These are phyloP conservation scores for Plectus sambesii DNA, from an alignment of 1,140 invertebrate genomes.

Conservation along the genomic window DNA sequence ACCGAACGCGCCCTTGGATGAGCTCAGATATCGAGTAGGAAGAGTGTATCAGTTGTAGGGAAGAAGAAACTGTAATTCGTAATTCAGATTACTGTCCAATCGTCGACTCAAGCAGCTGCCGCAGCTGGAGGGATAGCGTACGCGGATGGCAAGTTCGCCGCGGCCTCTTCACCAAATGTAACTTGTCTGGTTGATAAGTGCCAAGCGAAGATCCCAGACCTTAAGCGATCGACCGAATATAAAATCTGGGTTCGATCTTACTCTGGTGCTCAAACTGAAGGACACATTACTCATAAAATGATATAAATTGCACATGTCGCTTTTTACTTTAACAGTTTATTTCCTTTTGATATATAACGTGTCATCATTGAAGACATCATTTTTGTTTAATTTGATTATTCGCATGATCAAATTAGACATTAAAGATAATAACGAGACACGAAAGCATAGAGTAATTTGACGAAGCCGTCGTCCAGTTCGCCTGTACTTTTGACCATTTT, in stretches of 20 bases:
- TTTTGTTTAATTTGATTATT: too few relatives aligned
- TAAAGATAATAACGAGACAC: too few relatives aligned
- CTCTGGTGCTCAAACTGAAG: too few relatives aligned
- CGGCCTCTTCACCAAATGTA: constrained; percentile 32
- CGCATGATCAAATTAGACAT: too few relatives aligned
- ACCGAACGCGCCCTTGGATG: constrained; percentile 36
- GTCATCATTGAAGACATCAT: too few relatives aligned
- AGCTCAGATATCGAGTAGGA: constrained; percentile 40
- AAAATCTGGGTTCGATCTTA: constrained; percentile 43
- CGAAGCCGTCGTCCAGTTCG: too few relatives aligned
- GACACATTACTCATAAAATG: too few relatives aligned
- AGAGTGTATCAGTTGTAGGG: constrained; percentile 6
- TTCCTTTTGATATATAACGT: too few relatives aligned
- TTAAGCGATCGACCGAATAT: constrained; percentile 39
- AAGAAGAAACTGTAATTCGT: constrained; percentile 9
- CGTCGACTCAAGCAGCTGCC: constrained; percentile 17
- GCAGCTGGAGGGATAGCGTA: constrained; percentile 20
- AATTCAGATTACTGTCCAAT: constrained; percentile 24
- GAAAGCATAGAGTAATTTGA: too few relatives aligned
- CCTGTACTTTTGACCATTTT: too few relatives aligned
- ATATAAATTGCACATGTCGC: too few relatives aligned
- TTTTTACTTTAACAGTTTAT: too few relatives aligned
- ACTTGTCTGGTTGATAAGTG: constrained; percentile 34
- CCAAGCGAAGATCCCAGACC: constrained; percentile 39
- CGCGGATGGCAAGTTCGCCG: constrained; percentile 29